Base-by-base conservation (phyloP, 2,113 vertebrate species). In the Rhinopithecus roxellana region DNA sequence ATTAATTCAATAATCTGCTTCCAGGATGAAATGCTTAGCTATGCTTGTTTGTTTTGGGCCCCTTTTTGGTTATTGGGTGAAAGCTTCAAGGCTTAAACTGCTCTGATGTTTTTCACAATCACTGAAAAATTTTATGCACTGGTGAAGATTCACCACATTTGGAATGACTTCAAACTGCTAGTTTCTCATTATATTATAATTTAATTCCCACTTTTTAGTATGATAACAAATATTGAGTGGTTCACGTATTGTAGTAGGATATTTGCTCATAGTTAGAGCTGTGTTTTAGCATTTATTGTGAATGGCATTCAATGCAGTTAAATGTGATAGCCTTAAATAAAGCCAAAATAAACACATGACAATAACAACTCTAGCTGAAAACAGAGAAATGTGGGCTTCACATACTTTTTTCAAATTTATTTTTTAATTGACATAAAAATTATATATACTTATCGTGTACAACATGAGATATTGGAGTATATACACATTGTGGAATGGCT, bases 1-100 rank as follows among this genome's bases (percentile, higher is more conserved):
- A 98, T 99, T 99, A 99, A 99, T 99, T 99, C 98, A 99, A 98
- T 99, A 99, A 99, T 98, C 98, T 97, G 97, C 98, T 98, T 98
- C 97, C 93, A 98, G 98, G 98, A 99, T 98, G 98, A 98, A 99
- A 98, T 98, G 97, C 98, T 98, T 98, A 98, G 98, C 98, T 98
- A 96, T 97, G 98, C 98, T 98, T 98, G 91, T 98, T 98, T 98
- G 93, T 98, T 98, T 98, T 89, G 98, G 95, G 96, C 97, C 98
- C 97, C 98, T 98, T 98, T 98, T 98, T 97, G 93, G 96, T 98
- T 98, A 96, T 97, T 98, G 98, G 97, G 93, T 98, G 97, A 98
- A 98, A 96, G 97, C 98, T 98, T 98, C 98, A 98, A 98, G 98
- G 98, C 97, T 98, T 94, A 95, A 98, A 97, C 88, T 69, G 75